Evolutionary conservation across 2,797 vertebrate genomes (phyloP).

Genomic region (Urosaurus nigricauda): DNA sequence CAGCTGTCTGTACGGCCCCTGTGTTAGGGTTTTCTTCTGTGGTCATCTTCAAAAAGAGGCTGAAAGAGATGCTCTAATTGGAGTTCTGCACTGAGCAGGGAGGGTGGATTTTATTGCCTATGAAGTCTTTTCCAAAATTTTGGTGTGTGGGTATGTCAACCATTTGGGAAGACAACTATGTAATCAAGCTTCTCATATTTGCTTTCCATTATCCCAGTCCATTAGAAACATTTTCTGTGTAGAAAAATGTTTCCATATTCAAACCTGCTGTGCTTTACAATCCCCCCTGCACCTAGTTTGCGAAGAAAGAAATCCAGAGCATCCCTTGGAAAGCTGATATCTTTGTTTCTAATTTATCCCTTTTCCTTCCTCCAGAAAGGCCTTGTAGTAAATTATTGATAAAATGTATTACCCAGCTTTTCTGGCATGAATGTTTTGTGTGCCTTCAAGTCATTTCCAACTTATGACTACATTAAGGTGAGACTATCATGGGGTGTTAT

Average conservation of each 20-base stretch:
- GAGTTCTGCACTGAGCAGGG: no score
- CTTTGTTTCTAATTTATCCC: neutral
- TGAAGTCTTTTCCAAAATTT: neutral
- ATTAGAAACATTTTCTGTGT: neutral
- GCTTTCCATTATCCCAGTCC: neutral
- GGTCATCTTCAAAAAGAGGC: no score
- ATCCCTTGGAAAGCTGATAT: neutral
- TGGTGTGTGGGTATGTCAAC: neutral
- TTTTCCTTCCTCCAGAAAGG: neutral
- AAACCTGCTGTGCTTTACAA: no score
- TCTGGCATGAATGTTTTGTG: no score
- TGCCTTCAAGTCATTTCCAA: no score
- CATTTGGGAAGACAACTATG: neutral
- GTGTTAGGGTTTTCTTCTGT: no score
- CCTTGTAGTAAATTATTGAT: neutral
- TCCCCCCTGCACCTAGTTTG: no score
- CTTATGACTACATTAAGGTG: no score
- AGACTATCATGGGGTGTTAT: no score
- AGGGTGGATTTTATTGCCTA: no score
- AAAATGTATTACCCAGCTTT: neutral
- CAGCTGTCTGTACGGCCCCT: no score
- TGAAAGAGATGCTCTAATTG: no score
- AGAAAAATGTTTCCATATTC: neutral
- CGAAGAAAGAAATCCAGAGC: neutral
- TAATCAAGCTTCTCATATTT: neutral